Evolutionary conservation across 1,140 invertebrate species (phyloP).

Genomic region (Drosophila suzukii): DNA sequence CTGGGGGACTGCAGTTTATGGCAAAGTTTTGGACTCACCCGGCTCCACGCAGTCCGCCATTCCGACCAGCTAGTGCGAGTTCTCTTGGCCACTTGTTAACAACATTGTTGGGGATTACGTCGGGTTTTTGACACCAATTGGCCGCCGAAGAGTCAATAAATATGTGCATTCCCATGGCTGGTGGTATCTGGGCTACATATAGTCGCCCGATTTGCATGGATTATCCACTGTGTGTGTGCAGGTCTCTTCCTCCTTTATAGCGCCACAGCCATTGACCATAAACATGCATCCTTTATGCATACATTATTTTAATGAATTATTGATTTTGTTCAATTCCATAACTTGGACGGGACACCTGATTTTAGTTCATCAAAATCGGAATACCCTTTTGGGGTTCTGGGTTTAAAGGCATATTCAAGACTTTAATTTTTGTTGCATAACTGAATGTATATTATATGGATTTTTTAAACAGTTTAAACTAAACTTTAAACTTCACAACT

Average conservation of each 20-base stretch:
- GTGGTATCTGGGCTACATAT: constrained; percentile 8
- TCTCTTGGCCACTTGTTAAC: constrained; percentile 48
- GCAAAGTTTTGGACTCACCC: constrained; percentile 16
- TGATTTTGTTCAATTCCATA: constrained; percentile 65
- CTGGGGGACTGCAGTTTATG: constrained; percentile 15
- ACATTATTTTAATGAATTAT: constrained; percentile 82
- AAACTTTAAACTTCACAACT: too few relatives aligned
- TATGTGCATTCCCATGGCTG: constrained; percentile 20
- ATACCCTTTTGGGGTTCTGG: not conserved
- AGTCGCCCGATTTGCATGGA: constrained; percentile 53
- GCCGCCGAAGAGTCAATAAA: constrained; percentile 30
- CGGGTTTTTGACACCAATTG: constrained; percentile 44
- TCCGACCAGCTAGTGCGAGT: constrained; percentile 35
- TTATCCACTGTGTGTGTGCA: constrained; percentile 40
- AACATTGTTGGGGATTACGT: constrained; percentile 58
- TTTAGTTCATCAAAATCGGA: not conserved
- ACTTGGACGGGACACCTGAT: not conserved
- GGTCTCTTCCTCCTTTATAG: constrained; percentile 11
- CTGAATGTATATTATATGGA: too few relatives aligned
- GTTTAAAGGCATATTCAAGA: too few relatives aligned
- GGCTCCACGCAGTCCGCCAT: constrained; percentile 1
- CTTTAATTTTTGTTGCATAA: too few relatives aligned
- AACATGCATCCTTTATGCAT: constrained; percentile 75
- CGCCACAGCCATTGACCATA: constrained; percentile 55
- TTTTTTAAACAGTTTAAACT: too few relatives aligned